Evolutionary conservation across 2,888 invertebrate species (phyloP).

Genomic region (Lasioglossum malachurum): DNA sequence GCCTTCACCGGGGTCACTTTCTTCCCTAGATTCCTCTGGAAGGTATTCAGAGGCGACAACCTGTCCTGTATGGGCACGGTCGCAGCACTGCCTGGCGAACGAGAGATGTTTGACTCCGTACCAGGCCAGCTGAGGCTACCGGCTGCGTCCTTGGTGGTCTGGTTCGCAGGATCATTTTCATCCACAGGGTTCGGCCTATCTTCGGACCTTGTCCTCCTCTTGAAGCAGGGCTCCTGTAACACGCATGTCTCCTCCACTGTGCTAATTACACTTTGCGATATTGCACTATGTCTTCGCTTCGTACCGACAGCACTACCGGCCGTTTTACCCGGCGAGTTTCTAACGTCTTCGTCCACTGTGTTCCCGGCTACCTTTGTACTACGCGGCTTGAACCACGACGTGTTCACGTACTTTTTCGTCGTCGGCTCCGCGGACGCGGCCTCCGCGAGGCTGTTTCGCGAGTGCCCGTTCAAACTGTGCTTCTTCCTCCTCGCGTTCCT

Average conservation of each 20-base stretch:
- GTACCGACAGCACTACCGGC: constrained; percentile 35
- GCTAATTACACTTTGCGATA: constrained; percentile 64
- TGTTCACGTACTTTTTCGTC: constrained; percentile 58
- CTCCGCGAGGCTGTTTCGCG: constrained; percentile 42
- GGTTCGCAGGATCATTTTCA: constrained; percentile 84
- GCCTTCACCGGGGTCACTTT: constrained; percentile 81
- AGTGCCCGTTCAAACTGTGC: constrained; percentile 49
- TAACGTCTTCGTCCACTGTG: constrained; percentile 45
- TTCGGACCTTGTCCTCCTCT: constrained; percentile 81
- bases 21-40: constrained; percentile 82
- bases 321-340: constrained; percentile 43
- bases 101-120: constrained; percentile 64
- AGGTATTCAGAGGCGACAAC: constrained; percentile 78
- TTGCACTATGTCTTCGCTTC: constrained; percentile 78
- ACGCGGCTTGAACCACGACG: constrained; percentile 59
- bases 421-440: constrained; percentile 26
- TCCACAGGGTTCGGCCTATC: constrained; percentile 79
- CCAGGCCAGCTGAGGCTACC: constrained; percentile 74
- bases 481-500: constrained; percentile 42
- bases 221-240: constrained; percentile 72
- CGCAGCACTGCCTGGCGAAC: constrained; percentile 43
- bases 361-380: constrained; percentile 51
- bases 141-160: constrained; percentile 69
- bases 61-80: constrained; percentile 73
- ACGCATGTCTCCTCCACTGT: constrained; percentile 51